Conservation (phyloP, 2,797 vertebrate genomes). For the Leptatherina wallacei region DNA sequence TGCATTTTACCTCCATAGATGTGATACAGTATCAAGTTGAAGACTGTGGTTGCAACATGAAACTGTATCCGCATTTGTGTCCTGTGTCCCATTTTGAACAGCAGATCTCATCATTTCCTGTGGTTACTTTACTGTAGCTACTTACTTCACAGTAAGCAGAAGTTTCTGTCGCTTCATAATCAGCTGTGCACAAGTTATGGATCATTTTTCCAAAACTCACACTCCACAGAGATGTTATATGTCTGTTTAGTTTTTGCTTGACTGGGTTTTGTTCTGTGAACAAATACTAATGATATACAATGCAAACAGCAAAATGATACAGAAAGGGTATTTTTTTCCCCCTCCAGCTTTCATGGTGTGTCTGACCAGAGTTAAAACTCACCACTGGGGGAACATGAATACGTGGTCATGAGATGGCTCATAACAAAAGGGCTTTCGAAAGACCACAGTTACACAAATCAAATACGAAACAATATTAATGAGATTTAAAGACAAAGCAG, state of each 20-base stretch:
- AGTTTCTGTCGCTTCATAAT: conserved; percentile 21
- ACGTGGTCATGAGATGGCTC: conserved; percentile 69
- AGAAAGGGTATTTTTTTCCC: conserved; percentile 28
- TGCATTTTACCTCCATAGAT: conserved; percentile 21
- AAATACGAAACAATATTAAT: background rate
- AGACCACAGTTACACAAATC: conserved; percentile 10
- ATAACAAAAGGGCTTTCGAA: conserved; percentile 56
- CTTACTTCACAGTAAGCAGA: conserved; percentile 38
- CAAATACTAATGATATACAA: background rate
- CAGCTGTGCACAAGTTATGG: conserved; percentile 10
- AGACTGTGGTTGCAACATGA: conserved; percentile 61
- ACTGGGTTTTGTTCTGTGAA: background rate
- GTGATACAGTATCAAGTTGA: conserved; percentile 49
- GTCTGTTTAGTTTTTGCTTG: background rate
- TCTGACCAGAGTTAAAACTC: conserved; percentile 27
- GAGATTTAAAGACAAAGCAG: background rate
- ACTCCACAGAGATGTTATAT: background rate
- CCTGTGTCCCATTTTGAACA: conserved; percentile 48
- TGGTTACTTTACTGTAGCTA: conserved; percentile 34
- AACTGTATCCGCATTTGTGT: conserved; percentile 69
- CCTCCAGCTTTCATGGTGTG: conserved; percentile 25
- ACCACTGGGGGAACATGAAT: conserved; percentile 54
- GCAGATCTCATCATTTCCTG: conserved; percentile 60
- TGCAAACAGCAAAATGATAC: conserved; percentile 19
- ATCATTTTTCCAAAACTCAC: conserved; percentile 12